These are phyloP conservation scores for Hyaena hyaena DNA, from an alignment of 2,113 vertebrate genomes.

Conservation along the genomic window DNA sequence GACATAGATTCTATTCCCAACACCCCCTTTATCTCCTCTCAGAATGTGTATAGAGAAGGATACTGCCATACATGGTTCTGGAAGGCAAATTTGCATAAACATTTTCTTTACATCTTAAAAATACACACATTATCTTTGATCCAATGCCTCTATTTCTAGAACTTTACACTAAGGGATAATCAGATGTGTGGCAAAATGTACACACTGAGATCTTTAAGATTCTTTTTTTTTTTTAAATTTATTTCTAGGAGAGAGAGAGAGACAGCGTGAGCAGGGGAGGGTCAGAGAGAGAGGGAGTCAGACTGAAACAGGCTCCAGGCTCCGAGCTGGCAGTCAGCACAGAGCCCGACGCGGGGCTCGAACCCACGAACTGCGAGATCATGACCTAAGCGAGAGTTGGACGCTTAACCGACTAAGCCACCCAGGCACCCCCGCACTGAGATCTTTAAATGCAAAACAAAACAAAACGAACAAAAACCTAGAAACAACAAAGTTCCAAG, in stretches of 20 bases:
- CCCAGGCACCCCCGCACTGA: neutral
- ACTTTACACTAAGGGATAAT: neutral
- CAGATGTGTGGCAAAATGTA: too few species aligned
- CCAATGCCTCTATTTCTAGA: neutral
- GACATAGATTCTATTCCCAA: neutral
- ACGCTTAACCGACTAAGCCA: too few species aligned
- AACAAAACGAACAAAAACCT: neutral
- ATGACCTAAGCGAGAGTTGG: too few species aligned
- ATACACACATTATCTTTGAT: neutral
- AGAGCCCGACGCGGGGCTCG: too few species aligned
- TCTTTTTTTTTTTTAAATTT: too few species aligned
- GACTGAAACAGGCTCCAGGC: too few species aligned
- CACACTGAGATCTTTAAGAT: neutral
- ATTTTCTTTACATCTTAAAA: neutral
- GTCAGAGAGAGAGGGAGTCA: too few species aligned
- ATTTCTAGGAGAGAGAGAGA: too few species aligned
- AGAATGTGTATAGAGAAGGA: neutral
- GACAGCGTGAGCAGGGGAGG: too few species aligned
- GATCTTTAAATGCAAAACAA: neutral
- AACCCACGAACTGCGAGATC: too few species aligned
- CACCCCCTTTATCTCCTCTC: neutral
- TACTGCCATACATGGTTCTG: neutral
- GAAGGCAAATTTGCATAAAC: neutral
- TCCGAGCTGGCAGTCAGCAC: too few species aligned
- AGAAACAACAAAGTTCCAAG: neutral